Conservation (phyloP, 2,113 vertebrate species). For the Pogonocichla stellata region DNA sequence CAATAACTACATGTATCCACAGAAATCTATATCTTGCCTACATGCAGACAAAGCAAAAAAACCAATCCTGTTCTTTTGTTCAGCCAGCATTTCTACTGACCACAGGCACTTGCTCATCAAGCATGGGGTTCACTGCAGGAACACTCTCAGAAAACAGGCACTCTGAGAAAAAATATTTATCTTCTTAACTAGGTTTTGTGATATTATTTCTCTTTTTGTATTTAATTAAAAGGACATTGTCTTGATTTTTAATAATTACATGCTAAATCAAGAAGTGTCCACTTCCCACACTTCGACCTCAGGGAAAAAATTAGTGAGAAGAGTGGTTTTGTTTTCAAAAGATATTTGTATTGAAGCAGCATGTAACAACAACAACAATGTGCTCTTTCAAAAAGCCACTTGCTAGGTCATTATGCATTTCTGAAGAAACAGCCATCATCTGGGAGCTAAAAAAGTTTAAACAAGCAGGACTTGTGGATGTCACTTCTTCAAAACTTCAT, state of each 20-base stretch:
- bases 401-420: not conserved
- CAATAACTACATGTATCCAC: not conserved
- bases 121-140: not conserved
- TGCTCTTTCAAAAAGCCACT: not conserved
- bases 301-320: not conserved
- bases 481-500: not conserved
- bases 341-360: not conserved
- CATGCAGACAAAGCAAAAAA: not conserved
- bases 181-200: not conserved
- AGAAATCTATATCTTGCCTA: not conserved
- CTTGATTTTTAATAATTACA: conserved; percentile 11
- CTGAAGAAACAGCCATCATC: not conserved
- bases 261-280: not conserved
- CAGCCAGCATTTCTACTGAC: not conserved
- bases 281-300: not conserved
- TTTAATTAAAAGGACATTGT: not conserved
- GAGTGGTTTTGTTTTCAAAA: not conserved
- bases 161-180: not conserved
- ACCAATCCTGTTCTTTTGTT: not conserved
- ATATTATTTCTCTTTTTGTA: not conserved
- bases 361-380: not conserved
- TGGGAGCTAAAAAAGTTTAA: not conserved
- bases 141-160: not conserved
- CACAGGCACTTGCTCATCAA: not conserved
- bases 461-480: not conserved